phyloP scores from a whole-genome alignment of 2,888 invertebrate genomes.

The Sthenelais limicola region DNA sequence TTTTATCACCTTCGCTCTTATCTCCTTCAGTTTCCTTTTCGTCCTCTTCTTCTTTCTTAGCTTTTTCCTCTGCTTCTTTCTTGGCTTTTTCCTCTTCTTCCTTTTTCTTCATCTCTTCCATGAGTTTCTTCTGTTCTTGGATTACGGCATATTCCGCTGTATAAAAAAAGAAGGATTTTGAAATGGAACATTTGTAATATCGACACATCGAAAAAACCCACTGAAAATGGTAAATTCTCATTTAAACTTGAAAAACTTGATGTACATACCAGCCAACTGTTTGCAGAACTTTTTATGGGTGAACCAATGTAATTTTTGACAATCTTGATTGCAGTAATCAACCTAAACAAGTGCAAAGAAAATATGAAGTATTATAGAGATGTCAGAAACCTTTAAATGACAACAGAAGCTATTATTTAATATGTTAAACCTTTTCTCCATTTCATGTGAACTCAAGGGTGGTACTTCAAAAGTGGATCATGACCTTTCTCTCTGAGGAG shows the following conservation, averaged over 20 bases:
- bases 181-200: too few relatives aligned
- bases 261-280: conserved; percentile 57
- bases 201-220: too few relatives aligned
- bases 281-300: conserved; percentile 74
- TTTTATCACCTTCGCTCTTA: neutral
- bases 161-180: neutral
- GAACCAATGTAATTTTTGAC: conserved; percentile 86
- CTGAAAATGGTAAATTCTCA: neutral
- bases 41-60: conserved; percentile 29
- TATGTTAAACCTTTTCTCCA: too few relatives aligned
- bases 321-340: conserved; percentile 93
- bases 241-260: neutral
- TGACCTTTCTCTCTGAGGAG: too few relatives aligned
- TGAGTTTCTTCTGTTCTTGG: conserved; percentile 26
- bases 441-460: too few relatives aligned
- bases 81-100: conserved; percentile 19
- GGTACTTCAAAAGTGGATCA: too few relatives aligned
- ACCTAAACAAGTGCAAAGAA: conserved; percentile 73
- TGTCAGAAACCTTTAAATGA: too few relatives aligned
- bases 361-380: too few relatives aligned
- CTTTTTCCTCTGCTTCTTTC: conserved; percentile 34
- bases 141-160: conserved; percentile 1
- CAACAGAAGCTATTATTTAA: too few relatives aligned
- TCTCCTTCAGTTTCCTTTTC: neutral
- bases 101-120: conserved; percentile 29